These are phyloP conservation scores for Enteromius afrohamiltoni DNA, from an alignment of 2,797 vertebrate genomes.

Conservation along the genomic window DNA sequence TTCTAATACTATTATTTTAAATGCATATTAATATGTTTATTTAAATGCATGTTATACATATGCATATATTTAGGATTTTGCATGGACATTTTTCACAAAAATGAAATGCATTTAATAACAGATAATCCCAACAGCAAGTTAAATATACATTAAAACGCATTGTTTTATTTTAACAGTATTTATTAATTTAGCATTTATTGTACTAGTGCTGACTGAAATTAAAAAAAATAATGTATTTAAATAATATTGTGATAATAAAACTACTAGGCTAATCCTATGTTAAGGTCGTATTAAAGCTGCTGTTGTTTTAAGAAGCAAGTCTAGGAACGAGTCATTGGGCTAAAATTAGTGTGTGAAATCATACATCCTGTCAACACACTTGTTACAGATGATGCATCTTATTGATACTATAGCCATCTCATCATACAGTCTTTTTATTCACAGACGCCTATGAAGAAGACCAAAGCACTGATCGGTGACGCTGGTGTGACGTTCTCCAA, in stretches of 20 bases:
- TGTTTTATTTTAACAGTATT: background rate
- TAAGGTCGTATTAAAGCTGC: background rate
- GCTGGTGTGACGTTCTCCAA: constrained; percentile 78
- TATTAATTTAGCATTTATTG: background rate
- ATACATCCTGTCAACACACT: background rate
- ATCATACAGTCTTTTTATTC: constrained; percentile 4
- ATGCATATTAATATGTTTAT: no score
- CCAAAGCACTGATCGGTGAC: constrained; percentile 73
- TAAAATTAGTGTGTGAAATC: background rate
- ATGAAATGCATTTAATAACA: no score
- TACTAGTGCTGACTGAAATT: background rate
- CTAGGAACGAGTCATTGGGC: no score
- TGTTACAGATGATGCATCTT: background rate
- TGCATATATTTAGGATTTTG: no score
- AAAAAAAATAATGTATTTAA: no score
- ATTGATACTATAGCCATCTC: background rate
- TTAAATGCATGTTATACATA: no score
- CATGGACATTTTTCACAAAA: no score
- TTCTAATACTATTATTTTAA: no score
- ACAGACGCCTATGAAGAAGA: constrained; percentile 81
- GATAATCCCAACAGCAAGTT: no score
- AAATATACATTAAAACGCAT: background rate
- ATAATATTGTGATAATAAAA: background rate
- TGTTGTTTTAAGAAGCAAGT: background rate
- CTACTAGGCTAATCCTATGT: background rate